Percentiles rank a stretch among this genome's conserved stretches.
Conservation (phyloP, 2,113 vertebrate genomes). For the Mastomys natalensis region DNA sequence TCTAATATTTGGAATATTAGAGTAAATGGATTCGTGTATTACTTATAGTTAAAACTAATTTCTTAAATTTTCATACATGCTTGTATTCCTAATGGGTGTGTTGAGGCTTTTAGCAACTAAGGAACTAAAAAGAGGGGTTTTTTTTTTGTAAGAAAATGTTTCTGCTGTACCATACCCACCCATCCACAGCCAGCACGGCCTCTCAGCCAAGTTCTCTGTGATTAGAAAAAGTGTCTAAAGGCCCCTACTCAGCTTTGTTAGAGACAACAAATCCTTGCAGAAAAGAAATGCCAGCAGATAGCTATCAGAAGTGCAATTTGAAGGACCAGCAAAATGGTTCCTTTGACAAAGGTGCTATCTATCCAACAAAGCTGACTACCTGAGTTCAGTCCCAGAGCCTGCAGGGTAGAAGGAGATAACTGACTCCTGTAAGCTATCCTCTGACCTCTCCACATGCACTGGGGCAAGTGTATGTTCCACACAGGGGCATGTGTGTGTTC, state of each 20-base stretch:
- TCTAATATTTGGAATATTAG: slow-evolving; percentile 17
- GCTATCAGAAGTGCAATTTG: neutral
- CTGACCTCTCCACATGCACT: neutral
- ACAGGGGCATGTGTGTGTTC: neutral
- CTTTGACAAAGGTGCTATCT: neutral
- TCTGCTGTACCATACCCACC: neutral
- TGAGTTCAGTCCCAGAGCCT: neutral
- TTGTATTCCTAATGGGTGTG: neutral
- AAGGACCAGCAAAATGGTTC: neutral
- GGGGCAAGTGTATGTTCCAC: neutral
- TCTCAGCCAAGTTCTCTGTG: neutral
- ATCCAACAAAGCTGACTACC: neutral
- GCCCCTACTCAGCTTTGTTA: neutral
- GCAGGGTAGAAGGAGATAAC: neutral
- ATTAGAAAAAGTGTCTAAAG: neutral
- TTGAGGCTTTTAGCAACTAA: neutral
- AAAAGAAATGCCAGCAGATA: neutral
- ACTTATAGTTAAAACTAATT: neutral
- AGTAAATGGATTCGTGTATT: neutral
- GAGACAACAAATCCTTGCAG: neutral
- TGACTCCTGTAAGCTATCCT: neutral
- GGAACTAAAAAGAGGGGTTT: neutral
- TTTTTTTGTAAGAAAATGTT: neutral
- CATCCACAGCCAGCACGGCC: neutral
- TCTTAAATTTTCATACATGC: neutral